A percentile compares a stretch with the other conserved stretches of the same genome.
Conservation (phyloP, 1,140 invertebrate genomes). For the Cheumatopsyche charites region DNA sequence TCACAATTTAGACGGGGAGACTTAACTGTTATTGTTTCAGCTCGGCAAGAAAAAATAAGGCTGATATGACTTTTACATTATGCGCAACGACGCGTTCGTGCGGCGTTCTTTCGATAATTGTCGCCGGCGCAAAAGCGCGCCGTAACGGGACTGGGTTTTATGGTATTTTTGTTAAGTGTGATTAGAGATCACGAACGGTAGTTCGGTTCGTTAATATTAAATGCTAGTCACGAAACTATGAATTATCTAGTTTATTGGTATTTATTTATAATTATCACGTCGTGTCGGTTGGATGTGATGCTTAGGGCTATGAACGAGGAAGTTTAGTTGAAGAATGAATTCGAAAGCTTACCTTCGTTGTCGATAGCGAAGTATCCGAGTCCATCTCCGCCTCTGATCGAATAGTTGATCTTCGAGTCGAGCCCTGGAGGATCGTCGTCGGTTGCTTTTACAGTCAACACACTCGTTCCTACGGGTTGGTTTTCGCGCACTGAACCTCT, state of each 20-base stretch:
- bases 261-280: constrained; percentile 10
- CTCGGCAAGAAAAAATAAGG: no score
- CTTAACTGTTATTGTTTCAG: no score
- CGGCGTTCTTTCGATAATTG: constrained; percentile 2
- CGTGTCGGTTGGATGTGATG: not conserved
- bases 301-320: not conserved
- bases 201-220: not conserved
- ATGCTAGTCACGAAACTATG: constrained; percentile 6
- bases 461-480: constrained; percentile 72
- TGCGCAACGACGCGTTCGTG: constrained; percentile 16
- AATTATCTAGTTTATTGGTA: not conserved
- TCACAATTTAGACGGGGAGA: not conserved
- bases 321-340: constrained; percentile 18
- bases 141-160: not conserved
- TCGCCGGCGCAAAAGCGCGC: not conserved
- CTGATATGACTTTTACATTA: no score
- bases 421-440: constrained; percentile 80
- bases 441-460: constrained; percentile 77
- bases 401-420: constrained; percentile 83
- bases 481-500: constrained; percentile 76
- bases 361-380: constrained; percentile 91
- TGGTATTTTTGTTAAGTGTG: not conserved
- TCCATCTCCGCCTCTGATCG: constrained; percentile 86
- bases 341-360: constrained; percentile 76
- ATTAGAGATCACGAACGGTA: not conserved